These are phyloP conservation scores for Nothura maculosa DNA, from an alignment of 2,797 vertebrate species.

Conservation along the genomic window DNA sequence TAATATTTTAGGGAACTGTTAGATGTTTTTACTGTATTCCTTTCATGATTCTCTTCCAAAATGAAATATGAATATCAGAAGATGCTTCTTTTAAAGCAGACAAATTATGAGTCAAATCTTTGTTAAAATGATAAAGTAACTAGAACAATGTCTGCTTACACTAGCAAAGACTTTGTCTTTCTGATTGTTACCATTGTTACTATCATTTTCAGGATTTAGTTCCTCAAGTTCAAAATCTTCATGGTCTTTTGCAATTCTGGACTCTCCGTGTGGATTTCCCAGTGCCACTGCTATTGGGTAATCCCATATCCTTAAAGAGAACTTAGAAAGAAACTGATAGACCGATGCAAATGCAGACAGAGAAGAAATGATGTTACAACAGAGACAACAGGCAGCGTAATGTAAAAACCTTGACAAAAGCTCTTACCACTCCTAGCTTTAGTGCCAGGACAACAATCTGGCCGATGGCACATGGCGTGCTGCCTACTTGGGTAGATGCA, in stretches of 20 bases:
- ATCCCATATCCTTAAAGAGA: neutral
- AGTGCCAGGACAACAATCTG: neutral
- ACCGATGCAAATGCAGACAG: neutral
- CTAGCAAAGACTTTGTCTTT: neutral
- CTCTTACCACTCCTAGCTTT: neutral
- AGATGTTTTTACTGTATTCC: conserved; percentile 8
- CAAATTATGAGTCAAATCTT: neutral
- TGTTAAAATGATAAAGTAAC: neutral
- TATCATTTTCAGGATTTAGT: neutral
- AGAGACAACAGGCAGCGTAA: neutral
- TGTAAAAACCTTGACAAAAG: neutral
- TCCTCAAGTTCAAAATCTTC: neutral
- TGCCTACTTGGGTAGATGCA: neutral
- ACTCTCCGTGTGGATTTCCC: neutral
- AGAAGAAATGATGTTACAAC: neutral
- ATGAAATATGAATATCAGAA: conserved; percentile 29
- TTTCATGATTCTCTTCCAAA: conserved; percentile 36
- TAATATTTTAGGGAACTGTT: conserved; percentile 9
- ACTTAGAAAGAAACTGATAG: neutral
- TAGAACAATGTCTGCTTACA: neutral
- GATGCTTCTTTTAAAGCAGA: neutral
- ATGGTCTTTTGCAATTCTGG: neutral
- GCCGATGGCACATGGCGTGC: rapidly evolving
- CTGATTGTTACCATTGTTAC: neutral
- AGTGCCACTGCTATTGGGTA: neutral